Percentiles rank a stretch among this genome's conserved stretches.
Evolutionary conservation across 2,888 invertebrate genomes (phyloP).

Genomic region (Myopa tessellatipennis): DNA sequence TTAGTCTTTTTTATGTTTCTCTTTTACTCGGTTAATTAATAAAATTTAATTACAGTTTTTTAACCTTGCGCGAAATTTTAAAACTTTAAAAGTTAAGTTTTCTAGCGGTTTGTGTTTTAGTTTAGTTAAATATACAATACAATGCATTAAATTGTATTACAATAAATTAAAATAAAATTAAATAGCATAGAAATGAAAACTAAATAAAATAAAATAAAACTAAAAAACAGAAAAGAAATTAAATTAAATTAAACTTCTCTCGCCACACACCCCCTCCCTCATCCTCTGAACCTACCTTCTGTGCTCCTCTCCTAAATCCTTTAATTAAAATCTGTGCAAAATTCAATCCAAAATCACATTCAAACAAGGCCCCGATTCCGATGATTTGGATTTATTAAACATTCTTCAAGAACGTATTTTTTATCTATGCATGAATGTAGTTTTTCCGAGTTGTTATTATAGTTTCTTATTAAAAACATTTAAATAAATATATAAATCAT

Average conservation of each 20-base stretch:
- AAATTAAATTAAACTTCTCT: constrained; percentile 25
- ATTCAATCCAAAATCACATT: too few relatives aligned
- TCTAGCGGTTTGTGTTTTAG: constrained; percentile 6
- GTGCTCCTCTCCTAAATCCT: too few relatives aligned
- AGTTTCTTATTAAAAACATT: too few relatives aligned
- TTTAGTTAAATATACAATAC: not conserved
- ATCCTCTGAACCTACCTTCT: too few relatives aligned
- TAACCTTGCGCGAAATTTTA: constrained; percentile 14
- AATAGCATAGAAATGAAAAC: not conserved
- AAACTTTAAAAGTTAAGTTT: not conserved
- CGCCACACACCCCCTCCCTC: not conserved
- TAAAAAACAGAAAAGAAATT: not conserved
- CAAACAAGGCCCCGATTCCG: too few relatives aligned
- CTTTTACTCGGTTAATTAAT: not conserved
- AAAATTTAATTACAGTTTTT: constrained; percentile 19
- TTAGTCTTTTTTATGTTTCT: not conserved
- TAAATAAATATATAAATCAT: too few relatives aligned
- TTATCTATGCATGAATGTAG: too few relatives aligned
- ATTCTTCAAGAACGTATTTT: too few relatives aligned
- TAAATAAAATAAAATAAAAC: not conserved
- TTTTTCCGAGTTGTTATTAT: too few relatives aligned
- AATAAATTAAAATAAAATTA: not conserved
- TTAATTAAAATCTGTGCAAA: too few relatives aligned
- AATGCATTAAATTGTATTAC: not conserved
- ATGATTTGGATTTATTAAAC: too few relatives aligned